phyloP scores from a whole-genome alignment of 2,797 vertebrate species.

The Amblyraja radiata region DNA sequence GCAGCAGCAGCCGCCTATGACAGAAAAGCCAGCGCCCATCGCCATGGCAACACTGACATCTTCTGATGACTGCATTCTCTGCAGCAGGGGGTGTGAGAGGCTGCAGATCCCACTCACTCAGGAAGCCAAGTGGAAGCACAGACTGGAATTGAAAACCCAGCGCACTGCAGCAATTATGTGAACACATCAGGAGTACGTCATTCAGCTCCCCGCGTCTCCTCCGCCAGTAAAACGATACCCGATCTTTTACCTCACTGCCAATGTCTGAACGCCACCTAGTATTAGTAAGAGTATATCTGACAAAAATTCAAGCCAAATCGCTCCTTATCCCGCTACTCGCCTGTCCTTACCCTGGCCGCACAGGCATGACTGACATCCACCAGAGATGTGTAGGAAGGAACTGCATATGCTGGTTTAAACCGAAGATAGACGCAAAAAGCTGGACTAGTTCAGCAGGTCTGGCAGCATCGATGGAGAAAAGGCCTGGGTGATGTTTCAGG shows the following conservation, averaged over 20 bases:
- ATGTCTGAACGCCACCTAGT: no score
- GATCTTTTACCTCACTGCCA: no score
- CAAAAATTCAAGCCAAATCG: neutral
- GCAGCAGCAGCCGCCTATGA: conserved; percentile 48
- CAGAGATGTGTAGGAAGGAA: no score
- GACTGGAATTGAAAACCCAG: neutral
- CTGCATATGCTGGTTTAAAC: neutral
- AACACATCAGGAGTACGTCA: neutral
- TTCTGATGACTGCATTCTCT: conserved; percentile 52
- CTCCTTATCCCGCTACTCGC: neutral
- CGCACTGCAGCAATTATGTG: neutral
- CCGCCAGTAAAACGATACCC: no score
- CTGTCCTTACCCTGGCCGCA: neutral
- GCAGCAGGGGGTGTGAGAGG: neutral
- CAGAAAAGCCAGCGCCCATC: conserved; percentile 59
- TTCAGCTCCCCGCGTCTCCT: no score
- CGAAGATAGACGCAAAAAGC: no score
- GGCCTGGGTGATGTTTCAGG: no score
- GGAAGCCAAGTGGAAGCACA: neutral
- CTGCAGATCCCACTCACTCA: neutral
- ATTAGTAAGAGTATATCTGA: no score
- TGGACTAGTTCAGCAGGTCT: no score
- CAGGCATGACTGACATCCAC: no score
- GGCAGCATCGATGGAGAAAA: no score
- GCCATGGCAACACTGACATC: conserved; percentile 64